These are phyloP conservation scores for Macrochelys suwanniensis DNA, from an alignment of 2,797 vertebrate species.

Conservation along the genomic window DNA sequence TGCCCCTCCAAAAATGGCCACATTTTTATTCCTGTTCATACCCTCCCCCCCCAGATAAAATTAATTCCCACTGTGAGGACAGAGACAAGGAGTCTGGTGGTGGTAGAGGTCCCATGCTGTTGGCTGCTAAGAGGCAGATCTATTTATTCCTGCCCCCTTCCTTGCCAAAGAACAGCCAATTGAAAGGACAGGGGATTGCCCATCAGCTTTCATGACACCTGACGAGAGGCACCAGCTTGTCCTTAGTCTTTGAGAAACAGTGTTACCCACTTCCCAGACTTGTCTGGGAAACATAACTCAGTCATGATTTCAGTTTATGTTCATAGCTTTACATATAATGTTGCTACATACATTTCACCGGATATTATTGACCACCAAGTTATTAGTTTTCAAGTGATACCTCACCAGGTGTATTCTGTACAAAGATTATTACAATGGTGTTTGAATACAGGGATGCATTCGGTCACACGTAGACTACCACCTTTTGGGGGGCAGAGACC, in stretches of 20 bases:
- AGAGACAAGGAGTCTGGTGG: neutral
- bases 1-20: no score
- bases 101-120: neutral
- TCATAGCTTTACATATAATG: neutral
- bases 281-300: neutral
- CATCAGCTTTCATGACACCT: neutral
- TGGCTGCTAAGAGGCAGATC: neutral
- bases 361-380: neutral
- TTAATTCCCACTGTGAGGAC: no score
- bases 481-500: neutral
- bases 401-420: neutral
- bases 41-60: neutral
- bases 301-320: neutral
- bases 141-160: neutral
- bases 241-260: neutral
- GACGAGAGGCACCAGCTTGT: neutral
- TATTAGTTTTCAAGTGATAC: neutral
- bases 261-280: neutral
- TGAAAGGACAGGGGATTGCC: neutral
- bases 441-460: neutral
- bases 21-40: no score
- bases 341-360: neutral
- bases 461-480: neutral
- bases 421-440: neutral
- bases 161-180: neutral